A percentile compares a stretch with the other conserved stretches of the same genome.
phyloP scores from a whole-genome alignment of 2,888 invertebrate species.

The Luperina nickerlii region DNA sequence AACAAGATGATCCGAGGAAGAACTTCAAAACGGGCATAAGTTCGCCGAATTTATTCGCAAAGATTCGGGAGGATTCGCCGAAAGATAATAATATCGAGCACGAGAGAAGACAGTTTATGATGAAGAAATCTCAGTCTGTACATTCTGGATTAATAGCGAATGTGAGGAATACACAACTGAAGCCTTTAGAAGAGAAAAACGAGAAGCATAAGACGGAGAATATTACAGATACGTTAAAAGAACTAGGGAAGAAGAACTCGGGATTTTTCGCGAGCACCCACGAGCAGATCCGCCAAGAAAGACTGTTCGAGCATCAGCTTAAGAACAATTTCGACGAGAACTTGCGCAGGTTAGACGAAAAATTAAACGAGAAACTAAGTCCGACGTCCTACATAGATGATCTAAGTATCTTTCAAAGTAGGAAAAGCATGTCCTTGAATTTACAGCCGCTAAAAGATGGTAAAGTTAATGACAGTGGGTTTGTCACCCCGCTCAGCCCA shows the following conservation, averaged over 20 bases:
- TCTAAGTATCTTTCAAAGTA: slow-evolving; percentile 79
- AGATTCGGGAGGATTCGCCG: slow-evolving; percentile 78
- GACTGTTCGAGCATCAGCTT: slow-evolving; percentile 86
- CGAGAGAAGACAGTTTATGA: slow-evolving; percentile 78
- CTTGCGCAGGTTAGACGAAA: slow-evolving; percentile 80
- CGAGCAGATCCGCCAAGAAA: slow-evolving; percentile 92
- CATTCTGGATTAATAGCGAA: slow-evolving; percentile 84
- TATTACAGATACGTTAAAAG: slow-evolving; percentile 82
- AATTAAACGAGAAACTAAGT: slow-evolving; percentile 78
- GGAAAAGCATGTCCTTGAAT: slow-evolving; percentile 83
- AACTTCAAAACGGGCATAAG: slow-evolving; percentile 82
- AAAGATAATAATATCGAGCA: slow-evolving; percentile 68
- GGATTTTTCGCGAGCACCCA: slow-evolving; percentile 93
- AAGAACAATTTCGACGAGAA: slow-evolving; percentile 88
- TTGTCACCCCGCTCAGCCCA: slow-evolving; percentile 92
- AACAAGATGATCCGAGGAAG: slow-evolving; percentile 81
- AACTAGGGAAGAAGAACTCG: slow-evolving; percentile 76
- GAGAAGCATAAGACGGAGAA: slow-evolving; percentile 54
- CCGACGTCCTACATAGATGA: slow-evolving; percentile 80
- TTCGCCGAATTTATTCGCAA: slow-evolving; percentile 86
- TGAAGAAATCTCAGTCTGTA: slow-evolving; percentile 87
- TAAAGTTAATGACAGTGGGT: slow-evolving; percentile 90
- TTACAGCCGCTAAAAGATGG: slow-evolving; percentile 75
- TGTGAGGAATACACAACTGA: slow-evolving; percentile 81
- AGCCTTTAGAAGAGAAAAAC: slow-evolving; percentile 87